phyloP scores from a whole-genome alignment of 2,797 vertebrate species.

The Coregonus ussuriensis region DNA sequence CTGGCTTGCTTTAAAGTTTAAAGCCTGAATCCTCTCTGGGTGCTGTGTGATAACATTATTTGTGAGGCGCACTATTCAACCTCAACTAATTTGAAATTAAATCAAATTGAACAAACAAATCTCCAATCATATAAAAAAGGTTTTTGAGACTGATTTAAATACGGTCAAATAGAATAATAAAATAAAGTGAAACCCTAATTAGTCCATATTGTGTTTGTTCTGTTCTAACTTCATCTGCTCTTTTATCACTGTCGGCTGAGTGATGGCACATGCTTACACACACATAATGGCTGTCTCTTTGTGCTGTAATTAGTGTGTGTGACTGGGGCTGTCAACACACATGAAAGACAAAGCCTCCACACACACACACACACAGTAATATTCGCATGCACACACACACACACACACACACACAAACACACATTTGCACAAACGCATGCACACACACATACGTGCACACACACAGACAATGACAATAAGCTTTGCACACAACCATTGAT shows the following conservation, averaged over 20 bases:
- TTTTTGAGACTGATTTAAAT: constrained; percentile 32
- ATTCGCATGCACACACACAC: too few relatives aligned
- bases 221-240: constrained; percentile 46
- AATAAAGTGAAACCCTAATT: constrained; percentile 45
- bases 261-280: too few relatives aligned
- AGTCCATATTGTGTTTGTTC: constrained; percentile 48
- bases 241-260: constrained; percentile 46
- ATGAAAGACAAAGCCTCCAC: constrained; percentile 34
- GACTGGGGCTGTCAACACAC: constrained; percentile 48
- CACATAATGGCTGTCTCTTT: constrained; percentile 50
- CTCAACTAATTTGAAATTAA: constrained; percentile 32
- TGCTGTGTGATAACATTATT: constrained; percentile 7
- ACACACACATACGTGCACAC: too few relatives aligned
- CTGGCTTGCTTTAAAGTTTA: too few relatives aligned
- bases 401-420: too few relatives aligned
- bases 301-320: constrained; percentile 15
- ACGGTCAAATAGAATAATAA: constrained; percentile 44
- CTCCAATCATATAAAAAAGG: constrained; percentile 12
- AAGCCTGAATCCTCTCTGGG: constrained; percentile 3
- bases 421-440: too few relatives aligned
- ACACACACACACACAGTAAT: too few relatives aligned
- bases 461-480: constrained; percentile 6
- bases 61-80: constrained; percentile 23
- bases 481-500: constrained; percentile 52
- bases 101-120: constrained; percentile 42